phyloP scores from a whole-genome alignment of 1,140 invertebrate genomes.

The Brachionus rotundiformis region DNA sequence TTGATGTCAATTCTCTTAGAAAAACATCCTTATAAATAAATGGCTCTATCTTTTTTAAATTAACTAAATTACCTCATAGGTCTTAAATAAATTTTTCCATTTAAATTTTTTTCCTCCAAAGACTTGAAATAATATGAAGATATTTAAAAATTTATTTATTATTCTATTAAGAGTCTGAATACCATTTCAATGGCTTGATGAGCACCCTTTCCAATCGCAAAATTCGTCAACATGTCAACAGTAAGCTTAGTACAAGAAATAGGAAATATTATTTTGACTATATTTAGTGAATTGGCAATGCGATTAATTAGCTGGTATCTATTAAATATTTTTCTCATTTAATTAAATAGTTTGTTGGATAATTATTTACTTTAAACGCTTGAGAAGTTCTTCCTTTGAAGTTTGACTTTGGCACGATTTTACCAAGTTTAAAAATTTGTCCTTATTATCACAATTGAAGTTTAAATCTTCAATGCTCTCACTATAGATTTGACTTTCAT shows the following conservation, averaged over 20 bases:
- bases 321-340: background rate
- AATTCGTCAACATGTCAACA: slow-evolving; percentile 32
- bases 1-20: slow-evolving; percentile 38
- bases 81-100: background rate
- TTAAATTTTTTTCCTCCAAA: background rate
- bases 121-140: too few relatives aligned
- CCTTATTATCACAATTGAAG: background rate
- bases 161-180: background rate
- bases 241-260: slow-evolving; percentile 26
- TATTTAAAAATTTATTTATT: too few relatives aligned
- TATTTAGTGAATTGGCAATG: slow-evolving; percentile 12
- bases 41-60: too few relatives aligned
- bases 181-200: slow-evolving; percentile 35
- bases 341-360: background rate
- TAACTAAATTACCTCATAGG: slow-evolving; percentile 27
- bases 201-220: slow-evolving; percentile 49
- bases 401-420: slow-evolving; percentile 28
- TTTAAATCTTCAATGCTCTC: background rate
- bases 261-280: slow-evolving; percentile 16
- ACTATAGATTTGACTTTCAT: background rate
- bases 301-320: slow-evolving; percentile 24
- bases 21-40: background rate
- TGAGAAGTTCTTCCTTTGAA: slow-evolving; percentile 40
- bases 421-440: background rate
- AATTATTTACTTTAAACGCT: slow-evolving; percentile 29